Evolutionary conservation across 2,113 vertebrate genomes (phyloP), one percentile per base, ranked within the genome.

Genomic region (Serilophus lunatus): DNA sequence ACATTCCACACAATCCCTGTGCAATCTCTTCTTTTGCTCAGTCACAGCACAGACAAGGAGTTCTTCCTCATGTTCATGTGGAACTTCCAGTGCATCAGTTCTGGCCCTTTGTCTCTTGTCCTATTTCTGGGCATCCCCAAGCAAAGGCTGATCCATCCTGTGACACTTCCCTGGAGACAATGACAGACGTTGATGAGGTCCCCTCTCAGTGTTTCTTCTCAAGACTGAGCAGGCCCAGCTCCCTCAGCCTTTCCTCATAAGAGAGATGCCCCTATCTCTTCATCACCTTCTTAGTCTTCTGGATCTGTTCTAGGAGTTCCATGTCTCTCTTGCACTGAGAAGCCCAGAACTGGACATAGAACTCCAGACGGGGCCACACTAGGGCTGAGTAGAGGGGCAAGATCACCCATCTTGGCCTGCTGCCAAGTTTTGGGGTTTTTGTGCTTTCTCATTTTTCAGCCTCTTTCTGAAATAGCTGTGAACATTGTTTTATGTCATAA

Each of bases 21-120:
- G 24, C 40, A 64, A 18, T 31, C 17, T 35, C 35, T 33, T 50
- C 35, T 28, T 49, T 13, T 26, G 7, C 20, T 49, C 0, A 0
- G 13, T 49, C 26, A 26, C 17, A 64, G 8, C 29, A 35, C 16
- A 49, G 25, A 16, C 49, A 71, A 31, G 7, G n/a, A 56, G 19
- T 18, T 56, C 9, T 56, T 42, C 25, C 29, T 22, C 19, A 3
- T 14, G 6, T 11, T 26, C 29, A 14, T 7, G 16, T 36, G 17
- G 7, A 35, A 50, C 7, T 50, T 64, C 18, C 42, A 26, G 25
- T 11, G 4, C 35, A 79, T 54, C 29, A 20, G 12, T 24, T 56
- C 28, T 14, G 56, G 35, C 29, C 25, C 1, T 0, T 49, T 35
- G 16, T 13, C 31, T 57, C 25, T 42, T 57, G 18, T 42, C 13